phyloP scores from a whole-genome alignment of 2,797 vertebrate genomes.

The Discoglossus pictus region DNA sequence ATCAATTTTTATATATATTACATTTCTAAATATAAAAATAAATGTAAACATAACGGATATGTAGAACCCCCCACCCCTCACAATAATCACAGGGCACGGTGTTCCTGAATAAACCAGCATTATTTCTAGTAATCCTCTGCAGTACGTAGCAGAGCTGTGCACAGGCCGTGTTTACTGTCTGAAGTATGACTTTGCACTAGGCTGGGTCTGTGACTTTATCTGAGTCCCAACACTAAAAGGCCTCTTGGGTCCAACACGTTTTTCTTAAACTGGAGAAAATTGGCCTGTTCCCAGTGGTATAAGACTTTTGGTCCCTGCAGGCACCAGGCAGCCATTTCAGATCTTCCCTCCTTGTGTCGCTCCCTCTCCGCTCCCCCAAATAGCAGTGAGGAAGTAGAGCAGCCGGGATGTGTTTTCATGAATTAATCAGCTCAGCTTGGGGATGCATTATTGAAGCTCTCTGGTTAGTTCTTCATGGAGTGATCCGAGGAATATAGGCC shows the following conservation, averaged over 20 bases:
- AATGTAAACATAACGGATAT: no score
- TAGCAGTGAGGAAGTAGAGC: slow-evolving; percentile 47
- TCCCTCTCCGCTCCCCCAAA: slow-evolving; percentile 26
- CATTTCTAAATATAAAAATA: no score
- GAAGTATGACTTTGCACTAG: slow-evolving; percentile 29
- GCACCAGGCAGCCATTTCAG: slow-evolving; percentile 47
- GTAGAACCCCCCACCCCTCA: no score
- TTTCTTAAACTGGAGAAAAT: slow-evolving; percentile 52
- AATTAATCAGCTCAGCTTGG: slow-evolving; percentile 49
- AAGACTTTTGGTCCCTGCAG: slow-evolving; percentile 42
- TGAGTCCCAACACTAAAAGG: slow-evolving; percentile 46
- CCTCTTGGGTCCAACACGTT: slow-evolving; percentile 47
- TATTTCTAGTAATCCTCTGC: slow-evolving; percentile 17
- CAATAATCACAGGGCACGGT: no score
- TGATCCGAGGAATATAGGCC: slow-evolving; percentile 77
- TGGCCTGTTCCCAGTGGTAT: slow-evolving; percentile 47
- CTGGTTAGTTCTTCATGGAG: slow-evolving; percentile 61
- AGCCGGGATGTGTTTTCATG: slow-evolving; percentile 47
- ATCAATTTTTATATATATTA: no score
- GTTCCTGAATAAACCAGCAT: slow-evolving; percentile 5
- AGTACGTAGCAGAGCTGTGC: not conserved
- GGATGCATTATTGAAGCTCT: slow-evolving; percentile 53
- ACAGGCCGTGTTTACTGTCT: slow-evolving; percentile 11
- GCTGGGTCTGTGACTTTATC: slow-evolving; percentile 31
- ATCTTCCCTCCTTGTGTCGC: slow-evolving; percentile 30